These are phyloP conservation scores for Numenius phaeopus DNA, from an alignment of 2,797 vertebrate genomes.

Conservation along the genomic window DNA sequence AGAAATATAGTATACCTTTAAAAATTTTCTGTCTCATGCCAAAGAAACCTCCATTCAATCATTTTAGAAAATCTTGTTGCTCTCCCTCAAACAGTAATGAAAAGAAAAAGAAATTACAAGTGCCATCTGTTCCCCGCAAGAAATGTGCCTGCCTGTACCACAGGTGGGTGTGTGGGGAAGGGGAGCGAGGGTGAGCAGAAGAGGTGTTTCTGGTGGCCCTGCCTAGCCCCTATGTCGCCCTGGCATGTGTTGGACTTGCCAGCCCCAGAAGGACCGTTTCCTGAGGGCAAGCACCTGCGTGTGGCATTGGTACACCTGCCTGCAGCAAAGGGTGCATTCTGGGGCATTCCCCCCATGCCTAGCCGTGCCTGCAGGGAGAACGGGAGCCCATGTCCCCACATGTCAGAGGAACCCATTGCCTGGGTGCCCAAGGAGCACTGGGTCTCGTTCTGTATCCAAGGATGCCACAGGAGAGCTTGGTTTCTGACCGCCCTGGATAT, in stretches of 20 bases:
- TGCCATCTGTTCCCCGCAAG: slow-evolving; percentile 24
- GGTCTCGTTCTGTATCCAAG: background rate
- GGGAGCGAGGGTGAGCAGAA: background rate
- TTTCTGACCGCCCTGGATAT: background rate
- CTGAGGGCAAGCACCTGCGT: background rate
- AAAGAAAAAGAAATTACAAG: slow-evolving; percentile 63
- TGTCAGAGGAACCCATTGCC: background rate
- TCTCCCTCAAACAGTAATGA: slow-evolving; percentile 57
- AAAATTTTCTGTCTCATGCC: slow-evolving; percentile 80
- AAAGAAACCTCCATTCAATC: slow-evolving; percentile 74
- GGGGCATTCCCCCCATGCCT: background rate
- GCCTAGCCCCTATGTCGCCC: background rate
- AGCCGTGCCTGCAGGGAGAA: background rate
- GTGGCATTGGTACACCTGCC: background rate
- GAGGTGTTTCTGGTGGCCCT: background rate
- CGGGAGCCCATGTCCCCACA: background rate
- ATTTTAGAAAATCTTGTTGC: slow-evolving; percentile 67
- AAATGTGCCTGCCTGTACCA: slow-evolving; percentile 24
- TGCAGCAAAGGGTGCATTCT: background rate
- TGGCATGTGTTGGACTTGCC: background rate
- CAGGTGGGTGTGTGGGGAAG: slow-evolving; percentile 1
- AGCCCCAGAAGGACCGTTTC: background rate
- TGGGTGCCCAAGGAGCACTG: background rate
- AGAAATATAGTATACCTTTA: slow-evolving; percentile 86
- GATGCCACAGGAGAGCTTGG: background rate